Conservation (phyloP, 2,113 vertebrate genomes). For the Percina caprodes region DNA sequence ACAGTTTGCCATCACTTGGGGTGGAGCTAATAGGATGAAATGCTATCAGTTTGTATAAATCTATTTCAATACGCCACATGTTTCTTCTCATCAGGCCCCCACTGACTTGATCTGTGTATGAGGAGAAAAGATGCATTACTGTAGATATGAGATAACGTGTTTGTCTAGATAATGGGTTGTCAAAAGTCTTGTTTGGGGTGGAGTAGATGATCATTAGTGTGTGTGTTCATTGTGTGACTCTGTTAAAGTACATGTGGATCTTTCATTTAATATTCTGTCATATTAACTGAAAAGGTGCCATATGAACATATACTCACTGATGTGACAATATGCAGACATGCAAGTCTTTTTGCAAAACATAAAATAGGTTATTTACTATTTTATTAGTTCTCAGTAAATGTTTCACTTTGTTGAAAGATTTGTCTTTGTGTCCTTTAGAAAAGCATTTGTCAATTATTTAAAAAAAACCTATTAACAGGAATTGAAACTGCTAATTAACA, state of each 20-base stretch:
- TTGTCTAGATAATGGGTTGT: constrained; percentile 65
- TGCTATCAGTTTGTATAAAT: constrained; percentile 76
- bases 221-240: constrained; percentile 31
- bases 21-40: constrained; percentile 66
- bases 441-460: neutral
- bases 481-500: neutral
- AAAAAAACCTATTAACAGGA: neutral
- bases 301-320: neutral
- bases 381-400: neutral
- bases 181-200: constrained; percentile 25
- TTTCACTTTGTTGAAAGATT: neutral
- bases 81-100: constrained; percentile 65
- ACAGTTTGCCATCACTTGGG: constrained; percentile 62
- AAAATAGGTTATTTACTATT: neutral
- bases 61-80: constrained; percentile 73
- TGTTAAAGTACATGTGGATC: neutral
- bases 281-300: constrained; percentile 9
- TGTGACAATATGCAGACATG: neutral
- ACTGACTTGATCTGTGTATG: constrained; percentile 62
- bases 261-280: constrained; percentile 14
- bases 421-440: neutral
- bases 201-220: constrained; percentile 12
- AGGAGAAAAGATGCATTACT: constrained; percentile 69
- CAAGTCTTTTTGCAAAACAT: neutral
- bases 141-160: constrained; percentile 67